These are phyloP conservation scores for Drosophila paulistorum DNA, from an alignment of 1,140 invertebrate genomes.

Conservation along the genomic window DNA sequence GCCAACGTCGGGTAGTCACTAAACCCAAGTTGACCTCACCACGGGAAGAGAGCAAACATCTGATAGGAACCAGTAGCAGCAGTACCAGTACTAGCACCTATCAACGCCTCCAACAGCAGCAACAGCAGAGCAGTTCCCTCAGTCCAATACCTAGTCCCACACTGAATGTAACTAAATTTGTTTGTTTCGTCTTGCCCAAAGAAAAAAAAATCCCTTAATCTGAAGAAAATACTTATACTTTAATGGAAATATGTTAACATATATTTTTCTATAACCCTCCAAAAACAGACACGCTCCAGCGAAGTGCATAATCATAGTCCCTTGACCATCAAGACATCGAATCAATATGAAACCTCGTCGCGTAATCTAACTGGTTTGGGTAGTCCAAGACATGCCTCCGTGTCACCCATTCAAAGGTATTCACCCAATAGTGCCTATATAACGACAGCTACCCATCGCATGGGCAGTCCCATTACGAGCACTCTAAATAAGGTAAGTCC, in stretches of 20 bases:
- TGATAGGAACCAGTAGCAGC: conserved; percentile 37
- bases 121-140: conserved; percentile 65
- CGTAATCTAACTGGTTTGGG: conserved; percentile 57
- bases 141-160: conserved; percentile 80
- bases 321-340: conserved; percentile 79
- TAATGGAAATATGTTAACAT: too few species aligned
- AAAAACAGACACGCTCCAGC: conserved; percentile 73
- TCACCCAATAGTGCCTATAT: conserved; percentile 77
- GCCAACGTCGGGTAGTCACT: conserved; percentile 49
- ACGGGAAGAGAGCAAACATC: conserved; percentile 69
- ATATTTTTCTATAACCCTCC: not conserved
- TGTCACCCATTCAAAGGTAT: conserved; percentile 77
- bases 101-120: conserved; percentile 28
- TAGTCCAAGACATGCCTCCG: conserved; percentile 75
- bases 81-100: conserved; percentile 39
- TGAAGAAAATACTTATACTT: conserved; percentile 14
- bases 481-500: conserved; percentile 64
- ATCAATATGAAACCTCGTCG: conserved; percentile 68
- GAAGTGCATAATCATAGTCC: conserved; percentile 78
- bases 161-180: conserved; percentile 82
- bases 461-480: conserved; percentile 75
- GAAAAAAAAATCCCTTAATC: conserved; percentile 24
- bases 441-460: conserved; percentile 77
- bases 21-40: conserved; percentile 72
- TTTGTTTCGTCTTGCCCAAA: conserved; percentile 43